Conservation (phyloP, 2,113 vertebrate species). For the Xerus inauris region DNA sequence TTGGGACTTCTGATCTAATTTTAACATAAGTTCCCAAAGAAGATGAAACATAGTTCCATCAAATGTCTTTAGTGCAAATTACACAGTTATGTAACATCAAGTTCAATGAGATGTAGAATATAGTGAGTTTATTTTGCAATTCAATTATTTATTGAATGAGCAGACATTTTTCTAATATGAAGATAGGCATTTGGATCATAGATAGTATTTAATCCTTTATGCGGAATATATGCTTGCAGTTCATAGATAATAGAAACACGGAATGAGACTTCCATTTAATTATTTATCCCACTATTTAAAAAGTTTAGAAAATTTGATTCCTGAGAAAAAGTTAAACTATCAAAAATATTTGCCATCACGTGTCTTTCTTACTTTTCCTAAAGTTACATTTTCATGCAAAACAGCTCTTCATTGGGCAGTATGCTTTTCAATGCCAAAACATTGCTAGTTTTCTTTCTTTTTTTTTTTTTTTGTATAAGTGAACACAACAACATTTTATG, state of each 20-base stretch:
- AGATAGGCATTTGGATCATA: not conserved
- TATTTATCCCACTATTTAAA: not conserved
- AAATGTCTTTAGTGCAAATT: conserved; percentile 45
- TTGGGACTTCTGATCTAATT: conserved; percentile 64
- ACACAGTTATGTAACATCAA: not conserved
- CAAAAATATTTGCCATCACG: not conserved
- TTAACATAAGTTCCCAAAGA: conserved; percentile 30
- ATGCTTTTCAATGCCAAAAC: not conserved
- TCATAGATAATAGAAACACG: not conserved
- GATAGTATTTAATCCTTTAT: not conserved
- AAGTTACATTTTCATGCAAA: not conserved
- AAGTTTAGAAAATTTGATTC: not conserved
- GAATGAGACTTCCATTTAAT: not conserved
- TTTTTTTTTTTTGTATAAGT: not conserved
- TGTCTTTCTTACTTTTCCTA: not conserved
- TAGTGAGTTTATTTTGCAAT: conserved; percentile 45
- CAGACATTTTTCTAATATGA: conserved; percentile 47
- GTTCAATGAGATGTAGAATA: conserved; percentile 11
- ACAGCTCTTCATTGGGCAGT: not conserved
- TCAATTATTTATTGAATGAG: conserved; percentile 43
- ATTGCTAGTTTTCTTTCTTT: not conserved
- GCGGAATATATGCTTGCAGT: not conserved
- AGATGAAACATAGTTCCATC: conserved; percentile 22
- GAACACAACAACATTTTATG: not conserved
- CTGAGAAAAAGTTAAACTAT: conserved; percentile 9